Evolutionary conservation across 2,113 vertebrate genomes (phyloP).

Genomic region (human): DNA sequence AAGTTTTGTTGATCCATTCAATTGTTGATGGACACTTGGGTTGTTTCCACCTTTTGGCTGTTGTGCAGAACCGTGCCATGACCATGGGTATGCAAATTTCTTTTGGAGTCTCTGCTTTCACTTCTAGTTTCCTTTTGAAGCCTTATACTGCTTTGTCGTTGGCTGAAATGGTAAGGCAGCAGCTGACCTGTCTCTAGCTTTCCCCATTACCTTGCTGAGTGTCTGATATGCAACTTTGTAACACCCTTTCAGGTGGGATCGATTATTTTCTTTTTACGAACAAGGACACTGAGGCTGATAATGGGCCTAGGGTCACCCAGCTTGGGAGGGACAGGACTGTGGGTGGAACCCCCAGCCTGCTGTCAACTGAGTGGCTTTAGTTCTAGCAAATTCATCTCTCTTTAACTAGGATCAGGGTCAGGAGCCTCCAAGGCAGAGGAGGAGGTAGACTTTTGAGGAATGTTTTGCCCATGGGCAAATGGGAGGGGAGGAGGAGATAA

Average conservation of each 20-base stretch:
- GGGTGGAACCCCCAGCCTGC: not conserved
- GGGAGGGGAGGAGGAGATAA: too few relatives aligned
- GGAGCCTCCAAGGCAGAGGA: not conserved
- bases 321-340: not conserved
- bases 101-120: not conserved
- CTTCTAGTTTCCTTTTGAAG: not conserved
- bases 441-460: not conserved
- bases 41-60: not conserved
- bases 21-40: not conserved
- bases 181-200: not conserved
- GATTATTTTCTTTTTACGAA: not conserved
- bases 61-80: not conserved
- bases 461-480: too few relatives aligned
- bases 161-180: not conserved
- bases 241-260: not conserved
- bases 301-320: not conserved
- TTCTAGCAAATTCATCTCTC: not conserved
- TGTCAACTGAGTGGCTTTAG: not conserved
- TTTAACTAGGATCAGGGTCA: not conserved
- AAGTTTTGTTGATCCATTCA: not conserved
- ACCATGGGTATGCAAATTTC: not conserved
- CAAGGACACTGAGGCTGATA: not conserved
- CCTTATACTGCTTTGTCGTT: not conserved
- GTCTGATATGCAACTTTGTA: not conserved
- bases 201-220: too few relatives aligned